phyloP scores from a whole-genome alignment of 2,113 vertebrate genomes.

The Uria aalge region DNA sequence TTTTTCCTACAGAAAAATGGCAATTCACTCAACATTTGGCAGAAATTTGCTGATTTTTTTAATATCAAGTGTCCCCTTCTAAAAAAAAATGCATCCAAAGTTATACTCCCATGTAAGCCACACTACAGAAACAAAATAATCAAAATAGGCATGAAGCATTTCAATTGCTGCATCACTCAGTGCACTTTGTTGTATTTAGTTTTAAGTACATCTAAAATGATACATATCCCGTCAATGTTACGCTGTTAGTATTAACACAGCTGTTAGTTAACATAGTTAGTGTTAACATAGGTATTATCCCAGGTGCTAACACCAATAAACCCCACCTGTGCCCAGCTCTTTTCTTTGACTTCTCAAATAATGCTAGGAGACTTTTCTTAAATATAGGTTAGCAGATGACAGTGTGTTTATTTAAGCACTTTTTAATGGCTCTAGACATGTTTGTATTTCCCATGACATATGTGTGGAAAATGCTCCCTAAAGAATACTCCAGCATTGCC shows the following conservation, averaged over 20 bases:
- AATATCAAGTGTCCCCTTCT: not conserved
- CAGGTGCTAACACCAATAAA: not conserved
- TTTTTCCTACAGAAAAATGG: not conserved
- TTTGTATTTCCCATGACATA: not conserved
- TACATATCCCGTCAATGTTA: not conserved
- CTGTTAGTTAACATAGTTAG: not conserved
- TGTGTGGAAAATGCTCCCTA: not conserved
- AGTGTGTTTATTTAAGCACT: not conserved
- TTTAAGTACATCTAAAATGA: not conserved
- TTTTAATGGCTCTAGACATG: not conserved
- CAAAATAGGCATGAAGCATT: not conserved
- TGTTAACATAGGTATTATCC: not conserved
- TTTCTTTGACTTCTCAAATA: not conserved
- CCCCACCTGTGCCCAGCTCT: not conserved
- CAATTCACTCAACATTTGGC: not conserved
- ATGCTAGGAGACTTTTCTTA: not conserved
- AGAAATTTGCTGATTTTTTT: not conserved
- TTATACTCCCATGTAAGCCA: not conserved
- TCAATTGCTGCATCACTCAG: not conserved
- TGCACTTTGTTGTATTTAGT: not conserved
- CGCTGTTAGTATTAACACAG: not conserved
- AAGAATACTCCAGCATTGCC: not conserved
- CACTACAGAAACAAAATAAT: not conserved
- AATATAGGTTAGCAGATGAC: not conserved
- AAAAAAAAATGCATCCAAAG: not conserved